Percentiles rank a stretch among this genome's conserved stretches.
These are phyloP conservation scores for Argopecten irradians DNA, from an alignment of 1,140 invertebrate species.

Conservation along the genomic window DNA sequence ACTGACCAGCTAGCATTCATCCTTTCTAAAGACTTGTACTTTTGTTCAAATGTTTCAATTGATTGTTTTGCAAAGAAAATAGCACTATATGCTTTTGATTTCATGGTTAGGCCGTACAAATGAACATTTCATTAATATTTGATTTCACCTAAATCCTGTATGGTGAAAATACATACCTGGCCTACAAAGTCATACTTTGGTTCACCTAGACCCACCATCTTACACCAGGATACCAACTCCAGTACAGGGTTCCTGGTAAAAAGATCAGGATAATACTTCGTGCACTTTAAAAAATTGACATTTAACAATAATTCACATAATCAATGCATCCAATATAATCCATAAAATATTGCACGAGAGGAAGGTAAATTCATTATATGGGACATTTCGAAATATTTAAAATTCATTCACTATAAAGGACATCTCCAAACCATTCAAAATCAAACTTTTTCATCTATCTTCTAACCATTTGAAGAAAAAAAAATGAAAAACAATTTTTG, in stretches of 20 bases:
- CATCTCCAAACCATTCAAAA: too few species aligned
- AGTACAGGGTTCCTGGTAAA: slow-evolving; percentile 61
- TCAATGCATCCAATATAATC: background rate
- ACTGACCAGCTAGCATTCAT: too few species aligned
- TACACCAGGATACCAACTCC: slow-evolving; percentile 61
- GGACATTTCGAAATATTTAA: background rate
- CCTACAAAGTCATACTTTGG: slow-evolving; percentile 57
- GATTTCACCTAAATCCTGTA: slow-evolving; percentile 4
- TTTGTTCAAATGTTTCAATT: too few species aligned
- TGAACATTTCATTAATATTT: background rate
- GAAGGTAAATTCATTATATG: background rate
- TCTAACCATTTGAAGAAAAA: too few species aligned
- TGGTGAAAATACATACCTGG: slow-evolving; percentile 30
- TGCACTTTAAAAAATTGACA: too few species aligned
- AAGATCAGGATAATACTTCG: background rate
- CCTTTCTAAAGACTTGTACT: too few species aligned
- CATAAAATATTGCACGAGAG: background rate
- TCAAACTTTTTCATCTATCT: too few species aligned
- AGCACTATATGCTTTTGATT: too few species aligned
- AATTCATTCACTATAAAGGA: too few species aligned
- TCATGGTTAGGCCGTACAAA: too few species aligned
- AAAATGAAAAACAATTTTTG: too few species aligned
- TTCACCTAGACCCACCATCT: slow-evolving; percentile 43
- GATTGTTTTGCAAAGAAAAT: too few species aligned
- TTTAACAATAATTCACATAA: background rate